Base-by-base conservation (phyloP, 2,888 invertebrate species). In the Parnassius mnemosyne region DNA sequence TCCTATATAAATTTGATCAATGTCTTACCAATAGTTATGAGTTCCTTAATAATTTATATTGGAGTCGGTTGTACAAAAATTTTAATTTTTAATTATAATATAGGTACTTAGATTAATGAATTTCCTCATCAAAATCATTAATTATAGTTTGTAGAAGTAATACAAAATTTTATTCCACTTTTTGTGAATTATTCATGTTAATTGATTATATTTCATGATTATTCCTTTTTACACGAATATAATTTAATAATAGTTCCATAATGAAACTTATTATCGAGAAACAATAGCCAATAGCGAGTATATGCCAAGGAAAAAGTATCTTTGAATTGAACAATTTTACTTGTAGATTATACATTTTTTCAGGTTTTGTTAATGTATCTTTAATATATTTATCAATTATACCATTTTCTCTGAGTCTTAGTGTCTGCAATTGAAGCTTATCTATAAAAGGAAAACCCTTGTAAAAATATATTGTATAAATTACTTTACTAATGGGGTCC, bases 391-490 rank as follows among this genome's bases (percentile, higher is more conserved):
- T 42, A 34, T 66, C 66, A 1, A 79, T 69, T 7, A 84, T 61
- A 9, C 87, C 87, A 13, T 69, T 76, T 58, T 86, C 85, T 49
- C 77, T 70, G 10, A 87, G 55, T 3, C 71, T 66, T 0, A 85
- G 64, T 1, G 75, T 66, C 3, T 70, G 65, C 1, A 46, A 9
- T 16, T 78, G 68, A 7, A 85, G 57, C 10, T 66, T 69, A 0
- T 75, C 60, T 0, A 64, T 9, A 46, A 79, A 63, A 2, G 85
- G 86, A 61, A 87, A 87, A 0, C 86, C 87, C 66, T 85, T 86
- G 56, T 81, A 78, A 7, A 82, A 68, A 49, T 77, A 87, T 13
- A 81, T 78, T 1, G 77, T 76, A 54, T 81, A 84, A 3, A 84
- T 72, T 2, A 80, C 60, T 58, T 81, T 81, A 7, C 71, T 71